Percentiles rank a stretch among this genome's conserved stretches.
Conservation (phyloP, 2,113 vertebrate genomes). For the Phyllopteryx taeniolatus region DNA sequence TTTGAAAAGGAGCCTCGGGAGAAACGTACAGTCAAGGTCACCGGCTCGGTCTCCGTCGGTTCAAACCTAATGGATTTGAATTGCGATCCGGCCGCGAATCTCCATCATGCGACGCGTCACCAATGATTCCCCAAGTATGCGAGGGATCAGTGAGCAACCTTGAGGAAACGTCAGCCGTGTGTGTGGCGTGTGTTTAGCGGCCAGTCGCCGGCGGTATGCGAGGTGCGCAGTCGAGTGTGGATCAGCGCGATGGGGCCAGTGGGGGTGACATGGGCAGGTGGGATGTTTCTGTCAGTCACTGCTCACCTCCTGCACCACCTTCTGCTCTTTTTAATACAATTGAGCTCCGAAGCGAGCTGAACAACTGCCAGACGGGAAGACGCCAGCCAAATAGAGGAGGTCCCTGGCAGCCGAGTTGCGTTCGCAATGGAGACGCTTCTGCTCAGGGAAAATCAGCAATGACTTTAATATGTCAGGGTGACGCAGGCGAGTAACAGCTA, state of each 20-base stretch:
- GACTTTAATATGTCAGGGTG: slow-evolving; percentile 72
- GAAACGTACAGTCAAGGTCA: slow-evolving; percentile 54
- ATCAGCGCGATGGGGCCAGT: neutral
- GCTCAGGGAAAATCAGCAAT: slow-evolving; percentile 70
- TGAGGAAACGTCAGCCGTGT: slow-evolving; percentile 51
- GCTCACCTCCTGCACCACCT: slow-evolving; percentile 53
- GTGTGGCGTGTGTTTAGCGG: slow-evolving; percentile 18
- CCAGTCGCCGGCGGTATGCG: slow-evolving; percentile 11
- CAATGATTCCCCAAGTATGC: slow-evolving; percentile 43
- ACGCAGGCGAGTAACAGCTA: slow-evolving; percentile 39
- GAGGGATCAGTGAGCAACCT: slow-evolving; percentile 53
- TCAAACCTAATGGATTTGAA: slow-evolving; percentile 56
- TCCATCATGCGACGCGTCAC: slow-evolving; percentile 34
- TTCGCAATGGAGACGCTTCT: slow-evolving; percentile 46
- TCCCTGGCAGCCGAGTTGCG: slow-evolving; percentile 48
- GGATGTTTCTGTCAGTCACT: slow-evolving; percentile 41
- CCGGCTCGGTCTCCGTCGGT: slow-evolving; percentile 31
- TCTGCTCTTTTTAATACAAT: slow-evolving; percentile 59
- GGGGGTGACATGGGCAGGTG: neutral
- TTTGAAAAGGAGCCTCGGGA: slow-evolving; percentile 58
- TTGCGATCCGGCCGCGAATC: slow-evolving; percentile 58
- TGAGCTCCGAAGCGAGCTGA: slow-evolving; percentile 57
- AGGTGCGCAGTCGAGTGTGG: slow-evolving; percentile 30
- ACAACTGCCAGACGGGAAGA: slow-evolving; percentile 57
- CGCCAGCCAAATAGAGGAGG: slow-evolving; percentile 47